Base-by-base conservation (phyloP, 2,113 vertebrate species). In the Rynchops niger region DNA sequence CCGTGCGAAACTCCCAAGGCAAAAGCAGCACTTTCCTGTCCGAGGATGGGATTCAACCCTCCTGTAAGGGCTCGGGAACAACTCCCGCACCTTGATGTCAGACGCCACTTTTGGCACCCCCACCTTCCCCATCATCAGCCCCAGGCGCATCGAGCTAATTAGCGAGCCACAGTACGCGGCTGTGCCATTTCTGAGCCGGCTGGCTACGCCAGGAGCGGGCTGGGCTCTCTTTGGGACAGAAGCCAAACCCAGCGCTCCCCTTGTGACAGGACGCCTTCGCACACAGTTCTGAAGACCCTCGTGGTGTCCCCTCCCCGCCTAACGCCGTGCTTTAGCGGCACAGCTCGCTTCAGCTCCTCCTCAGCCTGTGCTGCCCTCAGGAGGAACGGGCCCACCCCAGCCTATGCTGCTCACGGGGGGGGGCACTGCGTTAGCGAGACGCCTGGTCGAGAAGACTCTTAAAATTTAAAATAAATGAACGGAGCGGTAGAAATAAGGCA, bases 121-220 rank as follows among this genome's bases (percentile, higher is more conserved):
- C 38, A 27, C 7, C 26, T 43, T 29, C 0, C 1, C 17, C 30
- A 14, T 8, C 58, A 43, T 6, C 55, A 15, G 9, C 4, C 11
- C 27, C 4, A 47, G 30, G 27, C 9, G 47, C 18, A 17, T 14
- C 38, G 34, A 52, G 19, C 16, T 30, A 5, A 16, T 30, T 23
- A 34, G 34, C 1, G 3, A 47, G 22, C 30, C 25, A 11, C 0
- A 16, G 43, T 38, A 32, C 6, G 5, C 0, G 6, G 45, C 56
- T 19, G 16, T 25, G 61, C 56, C 71, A 47, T 5, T 43, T 42
- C 84, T 10, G 38, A 66, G 22, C 26, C 50, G 0, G 36, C 56
- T 36, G 49, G n/a, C 34, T 30, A 5, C 30, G 9, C 8, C 29
- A 2, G 47, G 5, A 55, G 49, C 40, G 12, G 30, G 15, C 55